A percentile compares a stretch with the other conserved stretches of the same genome.
These are phyloP conservation scores for Sarcophaga carnaria DNA, from an alignment of 2,888 invertebrate species.

Conservation along the genomic window DNA sequence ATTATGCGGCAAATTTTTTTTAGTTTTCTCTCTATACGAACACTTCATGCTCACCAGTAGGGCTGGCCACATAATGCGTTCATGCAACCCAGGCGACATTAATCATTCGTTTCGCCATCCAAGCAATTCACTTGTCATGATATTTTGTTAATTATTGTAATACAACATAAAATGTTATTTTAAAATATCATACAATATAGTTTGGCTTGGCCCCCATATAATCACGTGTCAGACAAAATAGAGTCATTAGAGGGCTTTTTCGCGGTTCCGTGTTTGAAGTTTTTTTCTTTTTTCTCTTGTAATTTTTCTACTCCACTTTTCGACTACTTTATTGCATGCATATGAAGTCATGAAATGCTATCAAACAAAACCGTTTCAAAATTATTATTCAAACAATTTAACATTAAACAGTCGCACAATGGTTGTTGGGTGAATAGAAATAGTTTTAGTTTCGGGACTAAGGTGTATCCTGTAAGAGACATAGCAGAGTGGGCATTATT, in stretches of 20 bases:
- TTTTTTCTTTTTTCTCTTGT: background rate
- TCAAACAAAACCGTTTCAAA: constrained; percentile 24
- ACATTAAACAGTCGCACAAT: background rate
- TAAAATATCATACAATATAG: constrained; percentile 18
- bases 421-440: background rate
- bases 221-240: constrained; percentile 49
- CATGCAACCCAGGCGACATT: background rate
- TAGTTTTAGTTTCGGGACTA: too few species aligned
- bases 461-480: too few species aligned
- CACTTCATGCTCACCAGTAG: background rate
- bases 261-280: background rate
- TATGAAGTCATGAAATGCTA: background rate
- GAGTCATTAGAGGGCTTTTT: constrained; percentile 56
- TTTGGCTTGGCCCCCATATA: constrained; percentile 11
- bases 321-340: constrained; percentile 52
- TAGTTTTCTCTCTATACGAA: background rate
- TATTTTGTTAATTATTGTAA: constrained; percentile 42
- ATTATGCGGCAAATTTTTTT: too few species aligned
- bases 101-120: constrained; percentile 6
- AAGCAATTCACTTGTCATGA: background rate
- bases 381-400: constrained; percentile 22
- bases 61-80: background rate
- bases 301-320: constrained; percentile 1
- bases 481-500: too few species aligned
- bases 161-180: constrained; percentile 37